These are phyloP conservation scores for Taurulus bubalis DNA, from an alignment of 2,113 vertebrate genomes.

Conservation along the genomic window DNA sequence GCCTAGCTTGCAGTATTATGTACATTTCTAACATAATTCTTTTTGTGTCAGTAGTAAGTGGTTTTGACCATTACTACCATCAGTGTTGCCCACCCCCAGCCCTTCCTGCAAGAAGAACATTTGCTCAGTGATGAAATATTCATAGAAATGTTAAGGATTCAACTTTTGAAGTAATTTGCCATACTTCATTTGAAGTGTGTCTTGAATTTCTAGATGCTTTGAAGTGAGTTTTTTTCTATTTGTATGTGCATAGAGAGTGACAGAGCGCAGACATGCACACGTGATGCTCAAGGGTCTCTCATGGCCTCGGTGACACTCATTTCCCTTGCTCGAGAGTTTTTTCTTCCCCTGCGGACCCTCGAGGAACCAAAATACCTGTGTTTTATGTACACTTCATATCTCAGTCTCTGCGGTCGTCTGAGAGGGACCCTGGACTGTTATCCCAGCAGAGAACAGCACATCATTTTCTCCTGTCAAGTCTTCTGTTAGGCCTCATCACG, in stretches of 20 bases:
- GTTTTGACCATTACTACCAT: slow-evolving; percentile 4
- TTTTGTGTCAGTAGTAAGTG: slow-evolving; percentile 5
- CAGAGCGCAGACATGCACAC: slow-evolving; percentile 35
- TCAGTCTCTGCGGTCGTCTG: slow-evolving; percentile 61
- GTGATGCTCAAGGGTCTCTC: slow-evolving; percentile 58
- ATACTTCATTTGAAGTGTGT: slow-evolving; percentile 62
- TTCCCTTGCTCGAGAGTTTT: slow-evolving; percentile 57
- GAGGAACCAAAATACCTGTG: slow-evolving; percentile 62
- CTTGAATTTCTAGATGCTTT: slow-evolving; percentile 63
- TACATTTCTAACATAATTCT: not conserved
- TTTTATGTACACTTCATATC: slow-evolving; percentile 79
- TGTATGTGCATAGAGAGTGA: slow-evolving; percentile 56
- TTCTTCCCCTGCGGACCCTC: slow-evolving; percentile 49
- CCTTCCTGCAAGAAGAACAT: slow-evolving; percentile 30
- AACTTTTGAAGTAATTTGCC: slow-evolving; percentile 60
- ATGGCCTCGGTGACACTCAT: slow-evolving; percentile 71
- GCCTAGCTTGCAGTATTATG: not conserved
- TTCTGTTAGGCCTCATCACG: slow-evolving; percentile 75
- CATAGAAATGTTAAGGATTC: slow-evolving; percentile 57
- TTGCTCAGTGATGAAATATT: slow-evolving; percentile 56
- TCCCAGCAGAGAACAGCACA: slow-evolving; percentile 79
- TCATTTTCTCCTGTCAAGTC: slow-evolving; percentile 81
- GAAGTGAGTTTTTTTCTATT: slow-evolving; percentile 60
- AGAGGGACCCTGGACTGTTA: slow-evolving; percentile 55
- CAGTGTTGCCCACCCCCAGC: slow-evolving; percentile 12